Percentiles rank a stretch among this genome's conserved stretches.
Evolutionary conservation across 2,888 invertebrate genomes (phyloP).

Genomic region (Amblyteles armatorius): DNA sequence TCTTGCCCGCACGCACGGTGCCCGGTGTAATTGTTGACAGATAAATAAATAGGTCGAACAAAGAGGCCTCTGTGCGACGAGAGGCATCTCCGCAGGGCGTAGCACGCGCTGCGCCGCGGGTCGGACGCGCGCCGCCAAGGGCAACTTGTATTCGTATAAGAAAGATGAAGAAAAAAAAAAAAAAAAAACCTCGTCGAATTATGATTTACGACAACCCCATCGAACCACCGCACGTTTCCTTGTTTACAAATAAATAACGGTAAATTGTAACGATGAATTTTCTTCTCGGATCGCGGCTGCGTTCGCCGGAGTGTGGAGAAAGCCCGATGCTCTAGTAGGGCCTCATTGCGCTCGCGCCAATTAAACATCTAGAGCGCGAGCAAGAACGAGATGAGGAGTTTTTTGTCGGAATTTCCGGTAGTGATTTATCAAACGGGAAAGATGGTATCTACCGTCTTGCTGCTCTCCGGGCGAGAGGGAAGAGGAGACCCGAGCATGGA

Average conservation of each 20-base stretch:
- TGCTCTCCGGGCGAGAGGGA: slow-evolving; percentile 72
- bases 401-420: slow-evolving; percentile 83
- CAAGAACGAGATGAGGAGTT: slow-evolving; percentile 71
- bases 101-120: slow-evolving; percentile 75
- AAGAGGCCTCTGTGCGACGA: slow-evolving; percentile 78
- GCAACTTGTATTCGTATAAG: slow-evolving; percentile 68
- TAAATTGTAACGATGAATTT: slow-evolving; percentile 1
- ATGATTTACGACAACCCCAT: not conserved
- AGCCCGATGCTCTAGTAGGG: slow-evolving; percentile 24
- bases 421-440: slow-evolving; percentile 83
- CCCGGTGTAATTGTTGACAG: slow-evolving; percentile 82
- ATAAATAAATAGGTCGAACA: slow-evolving; percentile 83
- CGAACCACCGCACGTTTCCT: not conserved
- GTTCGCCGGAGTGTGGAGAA: slow-evolving; percentile 14
- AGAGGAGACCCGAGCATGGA: slow-evolving; percentile 69
- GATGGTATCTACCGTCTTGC: slow-evolving; percentile 79
- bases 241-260: not conserved
- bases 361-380: slow-evolving; percentile 82
- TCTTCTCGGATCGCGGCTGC: not conserved
- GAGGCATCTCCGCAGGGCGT: slow-evolving; percentile 65
- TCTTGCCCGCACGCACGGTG: slow-evolving; percentile 72
- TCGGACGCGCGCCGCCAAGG: slow-evolving; percentile 75
- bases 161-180: slow-evolving; percentile 13
- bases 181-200: slow-evolving; percentile 15
- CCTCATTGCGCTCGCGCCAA: slow-evolving; percentile 73